Base-by-base conservation (phyloP, 2,888 invertebrate species). In the Seladonia tumulorum region DNA sequence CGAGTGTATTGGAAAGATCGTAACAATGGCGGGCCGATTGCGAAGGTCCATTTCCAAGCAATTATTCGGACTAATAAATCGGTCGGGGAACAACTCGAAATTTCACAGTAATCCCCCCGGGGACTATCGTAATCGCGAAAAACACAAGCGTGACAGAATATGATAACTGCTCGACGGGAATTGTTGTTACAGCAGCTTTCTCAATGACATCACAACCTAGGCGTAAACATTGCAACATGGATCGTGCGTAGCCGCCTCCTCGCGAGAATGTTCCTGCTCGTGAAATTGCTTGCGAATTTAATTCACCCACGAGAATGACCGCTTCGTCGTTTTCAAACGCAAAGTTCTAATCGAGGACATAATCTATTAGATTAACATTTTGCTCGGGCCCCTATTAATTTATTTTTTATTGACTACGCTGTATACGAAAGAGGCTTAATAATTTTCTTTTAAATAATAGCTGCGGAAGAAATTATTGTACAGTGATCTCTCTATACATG, bases 201-300 rank as follows among this genome's bases (percentile, higher is more conserved):
- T 68, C 68, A 74, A 83, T 82, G 63, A 45, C 25, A 71, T 72
- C 49, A 73, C 57, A 73, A 73, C 42, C 57, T 29, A 39, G 71
- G n/a, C 60, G 81, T 53, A 83, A 83, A 83, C 82, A 83, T 73
- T 45, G 57, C 53, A 5, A 53, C 49, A 22, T 18, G 4, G 8
- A 29, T 25, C 29, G 22, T 22, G 29, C 35, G 39, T 29, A n/a
- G 35, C 22, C 63, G 66, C n/a, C 35, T 57, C n/a, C 35, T 35
- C 7, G 66, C 18, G 18, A 66, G 53, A 53, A 49, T 18, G 49
- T 49, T 49, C 7, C 49, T 7, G 49, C 49, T 0, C 49, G 49
- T 49, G 49, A 49, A 49, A 18, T 49, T 49, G 7, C 49, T 7
- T 18, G 49, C 0, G 49, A 5, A 49, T 18, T 49, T 49, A 49